Percentiles rank a stretch among this genome's conserved stretches.
These are phyloP conservation scores for Sphinx pinastri DNA, from an alignment of 2,888 invertebrate genomes.

Conservation along the genomic window DNA sequence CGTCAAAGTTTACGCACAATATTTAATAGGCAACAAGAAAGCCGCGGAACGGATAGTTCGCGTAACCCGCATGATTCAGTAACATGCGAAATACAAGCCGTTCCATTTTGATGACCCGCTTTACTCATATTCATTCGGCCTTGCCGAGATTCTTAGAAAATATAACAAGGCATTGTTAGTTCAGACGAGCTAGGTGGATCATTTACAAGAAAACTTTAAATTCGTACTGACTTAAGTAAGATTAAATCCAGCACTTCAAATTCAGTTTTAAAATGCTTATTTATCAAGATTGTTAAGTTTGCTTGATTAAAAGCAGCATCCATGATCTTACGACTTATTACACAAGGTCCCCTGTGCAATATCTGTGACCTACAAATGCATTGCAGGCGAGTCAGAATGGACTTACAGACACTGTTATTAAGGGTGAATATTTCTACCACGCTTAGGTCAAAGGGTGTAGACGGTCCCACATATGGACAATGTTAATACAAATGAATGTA, in stretches of 20 bases:
- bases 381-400: conserved; percentile 50
- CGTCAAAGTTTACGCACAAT: neutral
- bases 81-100: conserved; percentile 49
- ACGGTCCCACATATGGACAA: conserved; percentile 61
- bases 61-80: conserved; percentile 57
- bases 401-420: conserved; percentile 56
- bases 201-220: neutral
- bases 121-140: conserved; percentile 62
- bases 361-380: conserved; percentile 71
- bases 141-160: conserved; percentile 60
- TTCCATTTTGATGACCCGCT: conserved; percentile 62
- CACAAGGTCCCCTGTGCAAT: conserved; percentile 72
- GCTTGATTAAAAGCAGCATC: conserved; percentile 49
- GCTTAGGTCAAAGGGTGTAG: conserved; percentile 68
- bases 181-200: conserved; percentile 10
- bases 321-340: conserved; percentile 58
- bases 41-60: conserved; percentile 34
- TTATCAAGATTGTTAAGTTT: neutral
- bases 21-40: neutral
- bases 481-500: conserved; percentile 54
- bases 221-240: neutral
- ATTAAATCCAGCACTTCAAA: neutral
- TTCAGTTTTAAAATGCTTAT: neutral
- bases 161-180: conserved; percentile 45
- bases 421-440: conserved; percentile 59